A percentile compares a stretch with the other conserved stretches of the same genome.
Evolutionary conservation across 2,888 invertebrate species (phyloP).

Genomic region (Meloe dianella): DNA sequence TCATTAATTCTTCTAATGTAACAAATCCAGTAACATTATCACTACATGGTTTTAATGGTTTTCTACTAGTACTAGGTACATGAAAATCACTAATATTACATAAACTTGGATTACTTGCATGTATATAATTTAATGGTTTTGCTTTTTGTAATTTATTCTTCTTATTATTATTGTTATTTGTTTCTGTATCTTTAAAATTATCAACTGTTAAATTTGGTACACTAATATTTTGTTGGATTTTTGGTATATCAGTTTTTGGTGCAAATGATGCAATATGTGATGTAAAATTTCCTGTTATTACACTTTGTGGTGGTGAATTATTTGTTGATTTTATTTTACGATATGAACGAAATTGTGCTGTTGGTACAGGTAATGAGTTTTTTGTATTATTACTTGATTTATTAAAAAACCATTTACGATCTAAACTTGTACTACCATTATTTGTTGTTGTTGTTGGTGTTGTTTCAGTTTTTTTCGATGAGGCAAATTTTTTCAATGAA

Average conservation of each 20-base stretch:
- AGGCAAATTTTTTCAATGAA: slow-evolving; percentile 73
- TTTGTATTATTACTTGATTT: slow-evolving; percentile 55
- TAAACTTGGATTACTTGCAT: slow-evolving; percentile 75
- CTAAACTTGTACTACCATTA: slow-evolving; percentile 70
- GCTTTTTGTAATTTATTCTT: slow-evolving; percentile 44
- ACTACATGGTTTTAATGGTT: slow-evolving; percentile 55
- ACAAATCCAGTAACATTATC: slow-evolving; percentile 73
- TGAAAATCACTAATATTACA: slow-evolving; percentile 65
- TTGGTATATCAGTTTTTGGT: slow-evolving; percentile 40
- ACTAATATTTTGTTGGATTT: slow-evolving; percentile 51
- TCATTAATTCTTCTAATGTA: slow-evolving; percentile 81
- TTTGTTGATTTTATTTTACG: slow-evolving; percentile 64
- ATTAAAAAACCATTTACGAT: slow-evolving; percentile 72
- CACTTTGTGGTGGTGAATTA: slow-evolving; percentile 52
- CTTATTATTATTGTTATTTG: slow-evolving; percentile 23
- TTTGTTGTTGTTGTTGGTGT: slow-evolving; percentile 24
- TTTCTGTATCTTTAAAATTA: slow-evolving; percentile 21
- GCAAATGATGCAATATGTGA: slow-evolving; percentile 57
- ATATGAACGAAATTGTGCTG: slow-evolving; percentile 79
- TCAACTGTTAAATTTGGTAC: slow-evolving; percentile 54
- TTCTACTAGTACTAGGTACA: slow-evolving; percentile 47
- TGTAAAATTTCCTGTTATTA: slow-evolving; percentile 58
- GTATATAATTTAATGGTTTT: slow-evolving; percentile 69
- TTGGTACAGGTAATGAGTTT: slow-evolving; percentile 74
- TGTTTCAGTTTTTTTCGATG: slow-evolving; percentile 58